These are phyloP conservation scores for Scaptomyza polygonia DNA, from an alignment of 2,888 invertebrate genomes.

Conservation along the genomic window DNA sequence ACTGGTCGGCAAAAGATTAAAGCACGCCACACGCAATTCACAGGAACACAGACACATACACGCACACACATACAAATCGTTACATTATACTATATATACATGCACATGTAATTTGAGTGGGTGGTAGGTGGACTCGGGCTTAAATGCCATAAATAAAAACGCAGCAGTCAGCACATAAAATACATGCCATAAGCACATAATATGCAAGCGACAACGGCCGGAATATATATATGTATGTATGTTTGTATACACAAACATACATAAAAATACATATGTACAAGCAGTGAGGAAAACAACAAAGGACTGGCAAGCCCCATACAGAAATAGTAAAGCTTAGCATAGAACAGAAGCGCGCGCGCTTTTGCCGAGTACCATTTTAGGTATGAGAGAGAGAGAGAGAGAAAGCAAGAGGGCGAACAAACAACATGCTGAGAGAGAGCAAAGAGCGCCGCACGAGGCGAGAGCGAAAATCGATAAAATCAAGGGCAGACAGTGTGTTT, in stretches of 20 bases:
- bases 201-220: slow-evolving; percentile 59
- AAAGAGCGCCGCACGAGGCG: slow-evolving; percentile 60
- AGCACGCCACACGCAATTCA: slow-evolving; percentile 55
- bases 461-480: slow-evolving; percentile 84
- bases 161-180: slow-evolving; percentile 62
- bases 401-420: slow-evolving; percentile 14
- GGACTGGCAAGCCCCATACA: slow-evolving; percentile 15
- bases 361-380: slow-evolving; percentile 44
- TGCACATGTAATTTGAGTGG: slow-evolving; percentile 59
- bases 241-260: neutral
- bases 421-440: slow-evolving; percentile 42
- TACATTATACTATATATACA: slow-evolving; percentile 21
- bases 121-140: slow-evolving; percentile 46
- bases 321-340: slow-evolving; percentile 57
- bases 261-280: slow-evolving; percentile 14
- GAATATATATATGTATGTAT: slow-evolving; percentile 24
- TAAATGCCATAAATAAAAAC: slow-evolving; percentile 76
- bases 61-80: slow-evolving; percentile 13
- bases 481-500: slow-evolving; percentile 84
- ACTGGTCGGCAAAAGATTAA: slow-evolving; percentile 71
- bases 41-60: slow-evolving; percentile 16
- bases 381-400: slow-evolving; percentile 11
- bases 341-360: slow-evolving; percentile 59
- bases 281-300: slow-evolving; percentile 25
- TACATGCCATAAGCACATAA: slow-evolving; percentile 56